Percentiles rank a stretch among this genome's conserved stretches.
phyloP scores from a whole-genome alignment of 2,113 vertebrate species.

The Astur gentilis region DNA sequence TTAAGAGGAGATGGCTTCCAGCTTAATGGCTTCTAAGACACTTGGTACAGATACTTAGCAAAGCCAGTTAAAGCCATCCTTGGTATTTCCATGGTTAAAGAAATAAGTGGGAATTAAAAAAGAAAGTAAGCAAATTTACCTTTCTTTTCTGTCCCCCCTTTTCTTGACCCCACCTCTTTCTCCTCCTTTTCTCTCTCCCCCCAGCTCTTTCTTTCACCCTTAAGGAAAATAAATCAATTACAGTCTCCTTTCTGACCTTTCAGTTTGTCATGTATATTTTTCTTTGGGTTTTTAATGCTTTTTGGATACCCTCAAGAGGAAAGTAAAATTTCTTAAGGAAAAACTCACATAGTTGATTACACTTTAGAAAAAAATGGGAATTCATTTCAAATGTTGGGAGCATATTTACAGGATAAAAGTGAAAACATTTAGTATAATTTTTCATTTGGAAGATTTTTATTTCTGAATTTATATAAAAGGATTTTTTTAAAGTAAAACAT shows the following conservation, averaged over 20 bases:
- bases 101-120: neutral
- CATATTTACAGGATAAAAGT: neutral
- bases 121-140: neutral
- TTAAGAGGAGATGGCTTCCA: neutral
- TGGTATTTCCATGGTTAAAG: neutral
- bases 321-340: neutral
- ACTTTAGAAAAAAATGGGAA: neutral
- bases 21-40: neutral
- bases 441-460: neutral
- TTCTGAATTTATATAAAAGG: neutral
- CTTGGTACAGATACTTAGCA: neutral
- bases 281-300: neutral
- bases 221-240: conserved; percentile 29
- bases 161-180: neutral
- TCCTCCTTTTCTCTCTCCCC: neutral
- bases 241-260: conserved; percentile 28
- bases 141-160: neutral
- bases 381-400: neutral
- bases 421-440: neutral
- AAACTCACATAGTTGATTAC: neutral
- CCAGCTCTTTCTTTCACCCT: neutral
- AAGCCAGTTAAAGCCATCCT: neutral
- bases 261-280: conserved; percentile 23
- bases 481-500: neutral
- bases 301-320: conserved; percentile 4